Conservation (phyloP, 2,113 vertebrate species). For the Silurus glanis region DNA sequence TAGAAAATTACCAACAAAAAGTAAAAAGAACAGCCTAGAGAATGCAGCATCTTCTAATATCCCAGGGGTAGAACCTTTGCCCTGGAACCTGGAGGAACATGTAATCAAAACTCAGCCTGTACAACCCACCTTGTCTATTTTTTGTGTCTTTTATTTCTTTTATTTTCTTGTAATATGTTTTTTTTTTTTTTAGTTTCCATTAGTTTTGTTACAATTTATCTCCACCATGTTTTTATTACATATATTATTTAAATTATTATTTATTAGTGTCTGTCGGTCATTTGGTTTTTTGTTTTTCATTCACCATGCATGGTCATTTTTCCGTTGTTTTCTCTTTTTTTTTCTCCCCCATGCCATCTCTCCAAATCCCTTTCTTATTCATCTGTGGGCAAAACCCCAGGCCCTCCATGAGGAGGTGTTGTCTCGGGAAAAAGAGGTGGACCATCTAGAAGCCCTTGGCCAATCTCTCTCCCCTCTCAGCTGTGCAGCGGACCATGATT, state of each 20-base stretch:
- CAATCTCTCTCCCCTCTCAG: conserved; percentile 85
- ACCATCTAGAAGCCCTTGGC: conserved; percentile 78
- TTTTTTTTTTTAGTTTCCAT: conserved; percentile 20
- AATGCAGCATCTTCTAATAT: neutral
- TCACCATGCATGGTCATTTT: conserved; percentile 71
- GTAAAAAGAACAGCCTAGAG: neutral
- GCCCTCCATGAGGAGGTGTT: conserved; percentile 87
- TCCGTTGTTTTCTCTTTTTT: conserved; percentile 60
- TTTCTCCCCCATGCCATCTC: conserved; percentile 49
- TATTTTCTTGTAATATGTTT: neutral
- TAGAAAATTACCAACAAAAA: neutral
- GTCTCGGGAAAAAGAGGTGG: conserved; percentile 76
- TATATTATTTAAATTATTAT: conserved; percentile 44
- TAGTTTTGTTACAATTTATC: conserved; percentile 25
- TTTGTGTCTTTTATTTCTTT: conserved; percentile 38
- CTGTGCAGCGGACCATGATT: conserved; percentile 76
- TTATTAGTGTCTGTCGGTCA: conserved; percentile 54
- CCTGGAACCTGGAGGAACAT: neutral
- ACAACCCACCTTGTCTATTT: conserved; percentile 28
- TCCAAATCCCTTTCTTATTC: conserved; percentile 28
- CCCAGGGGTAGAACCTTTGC: neutral
- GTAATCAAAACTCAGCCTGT: neutral
- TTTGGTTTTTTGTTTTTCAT: conserved; percentile 69
- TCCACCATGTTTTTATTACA: conserved; percentile 30
- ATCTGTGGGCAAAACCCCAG: conserved; percentile 69